A percentile compares a stretch with the other conserved stretches of the same genome.
These are phyloP conservation scores for Stenchaetothrips biformis DNA, from an alignment of 2,888 invertebrate genomes.

Conservation along the genomic window DNA sequence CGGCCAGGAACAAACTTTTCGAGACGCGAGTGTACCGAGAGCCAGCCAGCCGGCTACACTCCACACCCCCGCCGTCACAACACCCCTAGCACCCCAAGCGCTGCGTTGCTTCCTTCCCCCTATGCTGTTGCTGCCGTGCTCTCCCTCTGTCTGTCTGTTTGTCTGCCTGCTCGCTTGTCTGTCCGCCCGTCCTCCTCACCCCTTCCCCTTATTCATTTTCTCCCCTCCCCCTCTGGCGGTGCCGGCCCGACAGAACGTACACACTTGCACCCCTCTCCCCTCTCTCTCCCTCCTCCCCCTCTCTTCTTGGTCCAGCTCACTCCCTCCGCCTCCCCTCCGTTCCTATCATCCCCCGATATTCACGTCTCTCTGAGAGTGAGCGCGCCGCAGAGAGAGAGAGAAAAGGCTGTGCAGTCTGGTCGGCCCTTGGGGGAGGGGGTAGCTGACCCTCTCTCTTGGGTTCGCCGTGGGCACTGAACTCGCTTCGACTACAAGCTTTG, in stretches of 20 bases:
- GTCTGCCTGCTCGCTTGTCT: no score
- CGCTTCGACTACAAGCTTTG: not conserved
- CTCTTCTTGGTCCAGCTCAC: not conserved
- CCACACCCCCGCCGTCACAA: not conserved
- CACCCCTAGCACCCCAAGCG: not conserved
- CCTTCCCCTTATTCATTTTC: no score
- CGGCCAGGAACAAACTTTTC: not conserved
- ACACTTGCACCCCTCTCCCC: not conserved
- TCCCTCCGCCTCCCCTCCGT: not conserved
- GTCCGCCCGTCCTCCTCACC: no score
- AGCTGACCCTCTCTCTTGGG: slow-evolving; percentile 3
- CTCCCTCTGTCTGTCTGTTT: no score
- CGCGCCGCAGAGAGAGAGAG: not conserved
- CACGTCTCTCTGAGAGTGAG: no score
- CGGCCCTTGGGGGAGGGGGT: slow-evolving; percentile 4
- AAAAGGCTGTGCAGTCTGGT: not conserved
- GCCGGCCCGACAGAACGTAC: not conserved
- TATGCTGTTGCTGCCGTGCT: no score
- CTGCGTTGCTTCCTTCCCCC: no score
- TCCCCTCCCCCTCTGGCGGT: no score
- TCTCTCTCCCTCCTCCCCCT: not conserved
- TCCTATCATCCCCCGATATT: no score
- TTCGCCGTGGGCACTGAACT: slow-evolving; percentile 20
- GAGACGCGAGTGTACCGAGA: not conserved
- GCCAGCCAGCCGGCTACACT: not conserved